Conservation (phyloP, 2,888 invertebrate genomes). For the Heliconius cydno region DNA sequence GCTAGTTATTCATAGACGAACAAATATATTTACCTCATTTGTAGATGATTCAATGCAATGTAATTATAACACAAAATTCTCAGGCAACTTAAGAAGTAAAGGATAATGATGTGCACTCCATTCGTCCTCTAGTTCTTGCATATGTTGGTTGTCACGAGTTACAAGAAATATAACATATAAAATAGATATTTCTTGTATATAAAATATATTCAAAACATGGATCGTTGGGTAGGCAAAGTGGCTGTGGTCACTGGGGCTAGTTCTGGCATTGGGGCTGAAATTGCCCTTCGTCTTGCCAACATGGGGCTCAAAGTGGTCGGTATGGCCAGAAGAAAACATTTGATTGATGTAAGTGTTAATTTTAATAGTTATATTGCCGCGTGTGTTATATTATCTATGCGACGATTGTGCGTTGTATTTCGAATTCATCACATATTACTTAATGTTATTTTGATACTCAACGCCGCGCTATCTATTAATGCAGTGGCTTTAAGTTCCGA, state of each 20-base stretch:
- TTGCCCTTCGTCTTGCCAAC: constrained; percentile 61
- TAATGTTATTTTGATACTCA: no score
- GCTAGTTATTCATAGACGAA: background rate
- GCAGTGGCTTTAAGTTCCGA: no score
- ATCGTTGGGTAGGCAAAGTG: constrained; percentile 82
- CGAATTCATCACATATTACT: no score
- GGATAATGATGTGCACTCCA: background rate
- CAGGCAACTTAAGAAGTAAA: background rate
- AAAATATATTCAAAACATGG: constrained; percentile 54
- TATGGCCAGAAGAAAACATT: constrained; percentile 50
- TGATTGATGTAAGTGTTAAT: constrained; percentile 19
- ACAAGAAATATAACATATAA: background rate
- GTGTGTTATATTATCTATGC: no score
- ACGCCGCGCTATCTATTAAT: no score
- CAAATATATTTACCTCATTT: background rate
- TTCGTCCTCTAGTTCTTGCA: background rate
- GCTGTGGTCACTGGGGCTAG: constrained; percentile 87
- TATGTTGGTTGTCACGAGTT: background rate
- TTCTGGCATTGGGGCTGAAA: constrained; percentile 82
- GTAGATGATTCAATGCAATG: background rate
- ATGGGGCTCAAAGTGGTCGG: constrained; percentile 65
- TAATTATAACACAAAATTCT: background rate
- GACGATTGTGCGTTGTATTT: no score
- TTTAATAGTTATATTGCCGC: background rate
- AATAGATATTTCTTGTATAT: no score